Percentiles rank a stretch among this genome's conserved stretches.
Evolutionary conservation across 1,140 invertebrate genomes (phyloP).

Genomic region (Pentalonia nigronervosa): DNA sequence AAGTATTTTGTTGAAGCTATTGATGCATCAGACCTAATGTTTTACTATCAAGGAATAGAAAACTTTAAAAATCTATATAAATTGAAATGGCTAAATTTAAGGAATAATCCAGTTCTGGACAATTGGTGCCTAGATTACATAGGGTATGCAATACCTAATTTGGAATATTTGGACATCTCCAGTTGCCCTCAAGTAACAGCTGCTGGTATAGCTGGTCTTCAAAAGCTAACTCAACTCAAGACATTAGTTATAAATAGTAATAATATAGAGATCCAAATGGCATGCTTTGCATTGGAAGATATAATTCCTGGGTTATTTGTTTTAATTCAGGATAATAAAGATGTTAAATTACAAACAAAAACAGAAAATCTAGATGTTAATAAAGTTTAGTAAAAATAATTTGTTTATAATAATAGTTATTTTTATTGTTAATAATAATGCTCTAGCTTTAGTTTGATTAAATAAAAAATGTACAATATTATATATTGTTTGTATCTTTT

Average conservation of each 20-base stretch:
- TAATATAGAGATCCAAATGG: constrained; percentile 65
- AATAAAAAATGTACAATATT: neutral
- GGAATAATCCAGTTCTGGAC: constrained; percentile 72
- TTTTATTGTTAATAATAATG: neutral
- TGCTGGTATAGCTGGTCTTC: constrained; percentile 72
- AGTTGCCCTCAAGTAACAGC: constrained; percentile 73
- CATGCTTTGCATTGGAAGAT: constrained; percentile 70
- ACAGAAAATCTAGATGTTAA: neutral
- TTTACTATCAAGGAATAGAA: constrained; percentile 77
- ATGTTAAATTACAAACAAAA: neutral
- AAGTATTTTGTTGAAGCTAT: constrained; percentile 72
- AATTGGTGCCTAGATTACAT: constrained; percentile 81
- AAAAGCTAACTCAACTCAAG: constrained; percentile 69
- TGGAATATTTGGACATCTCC: constrained; percentile 79
- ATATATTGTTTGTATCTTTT: neutral
- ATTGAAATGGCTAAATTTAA: constrained; percentile 73
- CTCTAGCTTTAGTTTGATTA: neutral
- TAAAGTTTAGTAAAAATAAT: neutral
- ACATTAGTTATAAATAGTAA: constrained; percentile 68
- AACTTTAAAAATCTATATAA: constrained; percentile 71
- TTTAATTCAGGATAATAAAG: neutral
- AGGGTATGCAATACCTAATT: constrained; percentile 67
- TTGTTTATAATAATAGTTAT: neutral
- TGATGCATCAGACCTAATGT: constrained; percentile 70
- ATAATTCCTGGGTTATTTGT: constrained; percentile 62